phyloP scores from a whole-genome alignment of 92 coral and sea anemone species.

The Epizoanthus ramosus region DNA sequence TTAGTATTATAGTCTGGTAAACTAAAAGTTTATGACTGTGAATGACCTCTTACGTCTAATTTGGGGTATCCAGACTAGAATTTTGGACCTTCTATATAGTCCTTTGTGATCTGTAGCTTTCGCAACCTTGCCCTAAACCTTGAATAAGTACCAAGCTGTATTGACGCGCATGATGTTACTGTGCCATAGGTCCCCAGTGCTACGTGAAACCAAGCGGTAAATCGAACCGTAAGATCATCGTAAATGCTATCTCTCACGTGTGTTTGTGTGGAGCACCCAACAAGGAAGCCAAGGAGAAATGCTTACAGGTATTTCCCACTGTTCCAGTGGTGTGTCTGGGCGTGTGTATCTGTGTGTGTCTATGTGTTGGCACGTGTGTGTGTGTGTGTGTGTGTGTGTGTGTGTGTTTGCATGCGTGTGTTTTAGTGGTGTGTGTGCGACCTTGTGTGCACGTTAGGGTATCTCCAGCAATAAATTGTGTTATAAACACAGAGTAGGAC shows the following conservation, averaged over 20 bases:
- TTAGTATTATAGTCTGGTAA: no score
- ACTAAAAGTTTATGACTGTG: no score
- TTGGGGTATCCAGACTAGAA: not conserved
- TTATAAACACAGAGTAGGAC: no score
- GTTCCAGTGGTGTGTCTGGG: not conserved
- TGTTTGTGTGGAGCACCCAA: conserved; percentile 96
- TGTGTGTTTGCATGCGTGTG: not conserved
- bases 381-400: not conserved
- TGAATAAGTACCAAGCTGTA: no score
- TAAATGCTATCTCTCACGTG: conserved; percentile 86
- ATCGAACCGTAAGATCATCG: conserved; percentile 87
- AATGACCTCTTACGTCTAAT: no score
- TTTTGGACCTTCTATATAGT: not conserved
- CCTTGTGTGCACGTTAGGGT: not conserved
- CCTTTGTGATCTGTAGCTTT: not conserved
- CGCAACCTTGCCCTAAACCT: no score
- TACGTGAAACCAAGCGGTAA: conserved; percentile 96
- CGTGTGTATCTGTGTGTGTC: not conserved
- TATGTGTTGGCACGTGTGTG: not conserved
- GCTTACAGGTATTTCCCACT: conserved; percentile 77
- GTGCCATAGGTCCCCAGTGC: conserved; percentile 80
- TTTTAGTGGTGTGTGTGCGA: not conserved
- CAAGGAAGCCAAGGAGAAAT: conserved; percentile 90
- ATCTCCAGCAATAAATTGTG: no score
- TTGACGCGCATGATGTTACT: no score